Percentiles rank a stretch among this genome's conserved stretches.
Conservation (phyloP, 1,140 invertebrate species). For the Doryteuthis pealeii region DNA sequence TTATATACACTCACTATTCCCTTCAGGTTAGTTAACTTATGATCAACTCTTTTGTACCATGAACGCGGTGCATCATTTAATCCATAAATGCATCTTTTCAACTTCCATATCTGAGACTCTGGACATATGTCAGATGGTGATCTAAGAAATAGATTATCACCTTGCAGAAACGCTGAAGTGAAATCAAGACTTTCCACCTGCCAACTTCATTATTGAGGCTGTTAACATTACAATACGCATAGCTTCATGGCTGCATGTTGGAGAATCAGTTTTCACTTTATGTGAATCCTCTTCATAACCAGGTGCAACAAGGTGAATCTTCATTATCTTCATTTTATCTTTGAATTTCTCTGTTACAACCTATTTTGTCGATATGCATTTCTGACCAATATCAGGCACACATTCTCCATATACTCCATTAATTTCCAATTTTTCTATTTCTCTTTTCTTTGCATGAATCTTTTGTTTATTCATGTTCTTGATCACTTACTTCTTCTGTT, state of each 20-base stretch:
- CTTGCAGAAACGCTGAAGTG: neutral
- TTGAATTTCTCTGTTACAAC: neutral
- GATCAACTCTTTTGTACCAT: too few species aligned
- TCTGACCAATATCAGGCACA: neutral
- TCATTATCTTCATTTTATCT: neutral
- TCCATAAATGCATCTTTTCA: neutral
- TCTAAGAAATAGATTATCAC: neutral
- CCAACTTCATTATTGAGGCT: neutral
- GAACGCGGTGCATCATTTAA: too few species aligned
- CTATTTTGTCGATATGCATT: neutral
- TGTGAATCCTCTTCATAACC: neutral
- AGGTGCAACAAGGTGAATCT: neutral
- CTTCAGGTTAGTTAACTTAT: too few species aligned
- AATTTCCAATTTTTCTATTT: neutral
- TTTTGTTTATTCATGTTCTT: neutral
- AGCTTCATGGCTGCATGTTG: neutral
- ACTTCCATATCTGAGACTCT: neutral
- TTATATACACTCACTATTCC: neutral
- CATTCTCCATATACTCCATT: neutral
- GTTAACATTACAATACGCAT: neutral
- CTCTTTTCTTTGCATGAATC: neutral
- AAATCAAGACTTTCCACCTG: constrained; percentile 1
- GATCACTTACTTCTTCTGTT: neutral
- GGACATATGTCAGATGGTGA: neutral
- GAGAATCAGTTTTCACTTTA: neutral